Evolutionary conservation across 2,113 vertebrate genomes (phyloP), one percentile per base, ranked within the genome.

Genomic region (Tachycineta bicolor): DNA sequence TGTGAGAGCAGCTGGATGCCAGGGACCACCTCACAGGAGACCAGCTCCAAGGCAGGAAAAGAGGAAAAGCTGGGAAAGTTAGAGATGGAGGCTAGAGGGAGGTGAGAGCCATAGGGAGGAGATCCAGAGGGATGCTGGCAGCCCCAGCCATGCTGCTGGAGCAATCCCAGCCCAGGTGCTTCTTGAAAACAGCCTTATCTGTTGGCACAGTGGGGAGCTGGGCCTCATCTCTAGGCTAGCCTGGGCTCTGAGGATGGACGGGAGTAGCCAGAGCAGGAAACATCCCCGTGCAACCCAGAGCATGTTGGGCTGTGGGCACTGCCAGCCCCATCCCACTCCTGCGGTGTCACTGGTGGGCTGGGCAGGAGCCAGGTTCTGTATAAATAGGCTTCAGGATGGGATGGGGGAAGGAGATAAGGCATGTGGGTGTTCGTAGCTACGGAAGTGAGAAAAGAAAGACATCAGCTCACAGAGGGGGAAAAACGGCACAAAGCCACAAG

Each of bases 341-440:
- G 67, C 41, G 39, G 79, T 0, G 68, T 55, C 65, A 58, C 65
- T 21, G 34, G 58, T 69, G 49, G 60, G 53, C 90, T 55, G 81
- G 89, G 94, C 87, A 58, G 83, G 70, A 75, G 91, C 85, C 10
- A 4, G 84, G 79, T 87, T 83, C 44, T 34, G 55, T 91, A 95
- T 96, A 97, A 97, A 97, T 96, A 96, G 88, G 46, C 44, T 81
- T 12, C 80, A 75, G 93, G 65, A 94, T 83, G 88, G 92, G 88
- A 55, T 20, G 65, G 96, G 82, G 95, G 95, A 94, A 97, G 95
- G 85, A 96, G 96, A 97, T 97, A 97, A 53, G 4, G 60, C 82
- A 41, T 83, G 94, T 95, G 96, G 95, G 90, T 94, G 94, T 91
- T 80, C 0, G 65, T 34, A 55, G 91, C 93, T 92, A 88, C 62